Evolutionary conservation across 53 echinoderm and acorn worm species (phyloP).

Genomic region (Echinarachnius parma): DNA sequence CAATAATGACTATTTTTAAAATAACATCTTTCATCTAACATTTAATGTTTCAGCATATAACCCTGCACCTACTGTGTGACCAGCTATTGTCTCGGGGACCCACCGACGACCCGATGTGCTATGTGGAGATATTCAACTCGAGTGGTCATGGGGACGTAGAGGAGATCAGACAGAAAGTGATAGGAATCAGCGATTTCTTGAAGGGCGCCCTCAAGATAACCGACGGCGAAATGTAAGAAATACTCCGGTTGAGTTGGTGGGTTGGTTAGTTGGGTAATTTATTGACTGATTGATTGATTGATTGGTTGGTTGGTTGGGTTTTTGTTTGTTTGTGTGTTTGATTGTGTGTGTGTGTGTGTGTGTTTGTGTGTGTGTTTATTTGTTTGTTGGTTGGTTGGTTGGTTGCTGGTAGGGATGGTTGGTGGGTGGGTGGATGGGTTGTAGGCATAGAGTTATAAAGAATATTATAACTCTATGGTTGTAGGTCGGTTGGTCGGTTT

Average conservation of each 20-base stretch:
- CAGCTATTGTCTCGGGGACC: conserved; percentile 7
- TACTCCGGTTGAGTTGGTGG: background rate
- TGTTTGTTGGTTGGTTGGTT: background rate
- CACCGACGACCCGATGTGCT: conserved; percentile 4
- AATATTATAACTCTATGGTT: too few species aligned
- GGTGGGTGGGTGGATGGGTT: too few species aligned
- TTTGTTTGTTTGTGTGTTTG: background rate
- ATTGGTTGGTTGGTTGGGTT: background rate
- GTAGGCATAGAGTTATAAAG: too few species aligned
- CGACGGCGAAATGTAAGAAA: conserved; percentile 10
- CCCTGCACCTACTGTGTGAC: conserved; percentile 11
- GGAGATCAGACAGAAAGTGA: conserved; percentile 26
- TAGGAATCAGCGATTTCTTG: conserved; percentile 15
- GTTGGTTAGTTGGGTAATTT: background rate
- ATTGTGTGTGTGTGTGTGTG: background rate
- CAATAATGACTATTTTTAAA: too few species aligned
- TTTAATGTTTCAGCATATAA: background rate
- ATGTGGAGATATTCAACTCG: conserved; percentile 16
- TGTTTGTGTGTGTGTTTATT: background rate
- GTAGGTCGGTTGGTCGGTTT: too few species aligned
- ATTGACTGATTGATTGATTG: background rate
- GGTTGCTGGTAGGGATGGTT: background rate
- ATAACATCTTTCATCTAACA: background rate
- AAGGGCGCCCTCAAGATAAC: conserved; percentile 14
- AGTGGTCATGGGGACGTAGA: conserved; percentile 21